Evolutionary conservation across 2,888 invertebrate genomes (phyloP).

Genomic region (Agrochola litura): DNA sequence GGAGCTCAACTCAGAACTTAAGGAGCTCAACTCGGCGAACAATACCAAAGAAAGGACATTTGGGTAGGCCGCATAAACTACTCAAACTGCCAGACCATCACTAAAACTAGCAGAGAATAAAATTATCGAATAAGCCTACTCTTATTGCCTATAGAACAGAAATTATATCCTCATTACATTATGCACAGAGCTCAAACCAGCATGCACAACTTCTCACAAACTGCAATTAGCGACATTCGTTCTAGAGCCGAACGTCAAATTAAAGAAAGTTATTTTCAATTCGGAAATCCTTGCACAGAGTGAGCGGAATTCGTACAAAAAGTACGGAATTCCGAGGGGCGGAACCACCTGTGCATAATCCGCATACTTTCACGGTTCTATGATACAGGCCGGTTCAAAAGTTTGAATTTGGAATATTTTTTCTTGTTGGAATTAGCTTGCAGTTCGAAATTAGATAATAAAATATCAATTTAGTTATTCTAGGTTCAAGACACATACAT

Average conservation of each 20-base stretch:
- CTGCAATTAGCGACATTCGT: slow-evolving; percentile 58
- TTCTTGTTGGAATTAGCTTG: background rate
- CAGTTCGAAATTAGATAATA: background rate
- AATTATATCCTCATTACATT: background rate
- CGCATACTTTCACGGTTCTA: slow-evolving; percentile 74
- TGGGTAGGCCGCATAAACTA: too few species aligned
- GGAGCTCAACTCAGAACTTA: too few species aligned
- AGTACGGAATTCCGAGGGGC: slow-evolving; percentile 82
- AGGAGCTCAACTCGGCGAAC: too few species aligned
- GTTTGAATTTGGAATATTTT: slow-evolving; percentile 17
- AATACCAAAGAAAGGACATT: too few species aligned
- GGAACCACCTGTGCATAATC: slow-evolving; percentile 87
- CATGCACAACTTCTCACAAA: slow-evolving; percentile 22
- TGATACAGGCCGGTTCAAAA: slow-evolving; percentile 56
- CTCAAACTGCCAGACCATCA: too few species aligned
- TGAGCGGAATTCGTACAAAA: slow-evolving; percentile 78
- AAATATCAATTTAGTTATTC: background rate
- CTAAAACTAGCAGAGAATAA: too few species aligned
- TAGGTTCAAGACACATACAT: background rate
- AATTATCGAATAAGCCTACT: background rate
- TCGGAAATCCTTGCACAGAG: slow-evolving; percentile 61
- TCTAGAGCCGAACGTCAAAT: slow-evolving; percentile 58
- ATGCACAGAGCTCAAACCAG: slow-evolving; percentile 5
- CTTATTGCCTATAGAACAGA: background rate
- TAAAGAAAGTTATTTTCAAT: slow-evolving; percentile 67